phyloP scores from a whole-genome alignment of 2,797 vertebrate species.

The Premnoplex brunnescens region DNA sequence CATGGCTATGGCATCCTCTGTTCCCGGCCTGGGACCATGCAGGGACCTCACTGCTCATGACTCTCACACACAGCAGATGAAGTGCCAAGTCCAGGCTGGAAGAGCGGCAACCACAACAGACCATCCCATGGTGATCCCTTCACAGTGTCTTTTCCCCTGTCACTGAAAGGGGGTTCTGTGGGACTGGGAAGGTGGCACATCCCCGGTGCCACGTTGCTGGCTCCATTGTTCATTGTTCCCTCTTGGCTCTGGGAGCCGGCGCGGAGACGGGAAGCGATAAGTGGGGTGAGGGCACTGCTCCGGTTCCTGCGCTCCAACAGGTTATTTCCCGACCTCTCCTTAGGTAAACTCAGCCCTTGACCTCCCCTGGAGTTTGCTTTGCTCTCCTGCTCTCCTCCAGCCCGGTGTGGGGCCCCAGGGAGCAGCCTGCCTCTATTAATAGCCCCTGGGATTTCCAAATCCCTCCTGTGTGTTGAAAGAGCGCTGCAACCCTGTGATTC shows the following conservation, averaged over 20 bases:
- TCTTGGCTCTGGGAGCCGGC: neutral
- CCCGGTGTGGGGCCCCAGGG: neutral
- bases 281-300: neutral
- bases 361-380: conserved; percentile 23
- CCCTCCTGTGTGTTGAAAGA: conserved; percentile 28
- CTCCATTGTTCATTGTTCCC: conserved; percentile 53
- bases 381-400: neutral
- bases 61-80: neutral
- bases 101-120: neutral
- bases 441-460: conserved; percentile 23
- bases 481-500: conserved; percentile 4
- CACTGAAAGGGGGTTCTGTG: rapidly evolving
- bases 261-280: neutral
- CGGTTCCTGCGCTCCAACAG: neutral
- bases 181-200: neutral
- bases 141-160: rapidly evolving
- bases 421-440: conserved; percentile 27
- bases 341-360: conserved; percentile 34
- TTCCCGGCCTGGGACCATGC: rapidly evolving
- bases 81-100: neutral
- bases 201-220: neutral
- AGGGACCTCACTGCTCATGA: neutral
- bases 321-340: conserved; percentile 48
- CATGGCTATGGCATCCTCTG: rapidly evolving
- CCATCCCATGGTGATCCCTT: neutral